A percentile compares a stretch with the other conserved stretches of the same genome.
Conservation (phyloP, 2,888 invertebrate genomes). For the Sinodicranocentrus sp. region DNA sequence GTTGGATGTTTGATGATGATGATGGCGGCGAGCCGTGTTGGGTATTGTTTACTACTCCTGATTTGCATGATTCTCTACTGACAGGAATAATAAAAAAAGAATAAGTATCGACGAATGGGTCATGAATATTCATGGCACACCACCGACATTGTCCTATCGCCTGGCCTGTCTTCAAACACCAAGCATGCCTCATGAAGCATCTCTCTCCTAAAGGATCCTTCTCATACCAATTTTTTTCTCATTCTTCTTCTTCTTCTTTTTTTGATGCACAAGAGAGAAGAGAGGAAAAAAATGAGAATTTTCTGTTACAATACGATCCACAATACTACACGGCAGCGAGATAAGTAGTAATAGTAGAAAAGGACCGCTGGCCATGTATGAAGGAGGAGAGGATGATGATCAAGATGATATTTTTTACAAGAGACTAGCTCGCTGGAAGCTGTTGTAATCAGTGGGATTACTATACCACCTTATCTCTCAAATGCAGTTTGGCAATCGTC, state of each 20-base stretch:
- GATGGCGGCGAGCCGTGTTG: background rate
- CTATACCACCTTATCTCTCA: background rate
- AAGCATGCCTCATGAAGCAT: background rate
- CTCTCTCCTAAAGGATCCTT: background rate
- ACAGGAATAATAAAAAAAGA: slow-evolving; percentile 23
- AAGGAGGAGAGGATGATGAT: background rate
- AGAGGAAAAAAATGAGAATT: too few species aligned
- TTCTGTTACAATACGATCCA: too few species aligned
- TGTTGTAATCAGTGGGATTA: background rate
- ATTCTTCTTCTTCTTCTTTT: too few species aligned
- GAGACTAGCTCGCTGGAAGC: too few species aligned
- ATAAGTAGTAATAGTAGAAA: background rate
- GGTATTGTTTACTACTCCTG: slow-evolving; percentile 25
- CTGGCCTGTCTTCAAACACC: background rate
- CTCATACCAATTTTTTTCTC: too few species aligned
- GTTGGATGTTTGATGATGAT: slow-evolving; percentile 27
- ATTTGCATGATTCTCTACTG: slow-evolving; percentile 40
- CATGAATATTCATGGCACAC: slow-evolving; percentile 69
- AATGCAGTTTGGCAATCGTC: background rate
- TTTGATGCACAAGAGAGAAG: too few species aligned
- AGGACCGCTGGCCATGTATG: background rate
- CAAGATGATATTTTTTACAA: background rate
- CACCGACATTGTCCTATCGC: slow-evolving; percentile 50
- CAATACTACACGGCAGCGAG: too few species aligned
- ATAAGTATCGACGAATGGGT: slow-evolving; percentile 45